Percentiles rank a stretch among this genome's conserved stretches.
These are phyloP conservation scores for Matsumyia berberina DNA, from an alignment of 2,888 invertebrate species.

Conservation along the genomic window DNA sequence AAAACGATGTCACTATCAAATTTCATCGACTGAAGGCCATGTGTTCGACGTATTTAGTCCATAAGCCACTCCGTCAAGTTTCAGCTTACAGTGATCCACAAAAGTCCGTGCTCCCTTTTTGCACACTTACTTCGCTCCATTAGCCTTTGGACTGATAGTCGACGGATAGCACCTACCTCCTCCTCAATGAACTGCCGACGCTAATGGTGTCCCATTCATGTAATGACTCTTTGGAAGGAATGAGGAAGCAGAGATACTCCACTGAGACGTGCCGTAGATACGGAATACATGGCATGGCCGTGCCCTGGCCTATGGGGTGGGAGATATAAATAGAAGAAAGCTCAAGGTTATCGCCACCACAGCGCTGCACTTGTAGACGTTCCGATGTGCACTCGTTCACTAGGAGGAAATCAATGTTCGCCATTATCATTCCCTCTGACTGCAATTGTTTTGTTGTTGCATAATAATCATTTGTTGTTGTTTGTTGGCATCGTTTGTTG, in stretches of 20 bases:
- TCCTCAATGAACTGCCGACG: conserved; percentile 44
- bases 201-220: conserved; percentile 68
- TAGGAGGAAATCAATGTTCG: conserved; percentile 1
- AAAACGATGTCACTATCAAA: conserved; percentile 15
- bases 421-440: conserved; percentile 26
- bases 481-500: no score
- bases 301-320: conserved; percentile 2
- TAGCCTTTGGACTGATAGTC: conserved; percentile 6
- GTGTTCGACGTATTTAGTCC: neutral
- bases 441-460: conserved; percentile 29
- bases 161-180: conserved; percentile 26
- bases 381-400: neutral
- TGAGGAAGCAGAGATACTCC: conserved; percentile 40
- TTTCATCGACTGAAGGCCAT: conserved; percentile 33
- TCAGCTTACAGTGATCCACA: conserved; percentile 9
- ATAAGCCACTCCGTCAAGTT: conserved; percentile 21
- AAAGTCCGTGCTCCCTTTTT: neutral
- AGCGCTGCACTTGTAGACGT: conserved; percentile 26
- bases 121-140: conserved; percentile 8
- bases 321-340: conserved; percentile 40
- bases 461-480: conserved; percentile 52
- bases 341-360: conserved; percentile 57
- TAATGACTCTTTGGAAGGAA: conserved; percentile 32
- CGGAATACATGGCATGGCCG: neutral
- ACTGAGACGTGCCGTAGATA: neutral